A percentile compares a stretch with the other conserved stretches of the same genome.
Evolutionary conservation across 2,113 vertebrate species (phyloP).

Genomic region (Halcyon senegalensis): DNA sequence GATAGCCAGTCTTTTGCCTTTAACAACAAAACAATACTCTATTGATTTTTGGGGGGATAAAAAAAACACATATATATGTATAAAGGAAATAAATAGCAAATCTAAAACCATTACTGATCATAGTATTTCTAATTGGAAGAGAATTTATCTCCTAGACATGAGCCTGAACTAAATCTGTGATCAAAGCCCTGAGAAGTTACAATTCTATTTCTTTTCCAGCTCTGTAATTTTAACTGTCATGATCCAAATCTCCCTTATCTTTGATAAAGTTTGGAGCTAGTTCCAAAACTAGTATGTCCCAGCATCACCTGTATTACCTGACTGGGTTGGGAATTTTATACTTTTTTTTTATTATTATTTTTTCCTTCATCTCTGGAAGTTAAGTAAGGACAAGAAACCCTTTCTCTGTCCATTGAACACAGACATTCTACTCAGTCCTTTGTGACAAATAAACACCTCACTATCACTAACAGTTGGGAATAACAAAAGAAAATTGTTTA

Average conservation of each 20-base stretch:
- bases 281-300: neutral
- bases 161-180: neutral
- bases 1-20: neutral
- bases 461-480: neutral
- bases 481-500: neutral
- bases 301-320: neutral
- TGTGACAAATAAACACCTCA: neutral
- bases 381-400: neutral
- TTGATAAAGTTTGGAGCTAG: neutral
- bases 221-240: neutral
- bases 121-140: neutral
- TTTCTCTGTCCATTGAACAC: neutral
- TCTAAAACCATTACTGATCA: neutral
- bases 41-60: neutral
- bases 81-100: neutral
- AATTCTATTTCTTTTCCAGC: neutral
- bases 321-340: neutral
- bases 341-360: no score
- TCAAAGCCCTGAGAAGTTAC: neutral
- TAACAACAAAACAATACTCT: neutral
- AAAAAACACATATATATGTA: neutral
- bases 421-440: neutral
- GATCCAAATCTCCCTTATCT: neutral
- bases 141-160: neutral
- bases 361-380: neutral